Evolutionary conservation across 2,113 vertebrate species (phyloP).

Genomic region (Lepisosteus osseus): DNA sequence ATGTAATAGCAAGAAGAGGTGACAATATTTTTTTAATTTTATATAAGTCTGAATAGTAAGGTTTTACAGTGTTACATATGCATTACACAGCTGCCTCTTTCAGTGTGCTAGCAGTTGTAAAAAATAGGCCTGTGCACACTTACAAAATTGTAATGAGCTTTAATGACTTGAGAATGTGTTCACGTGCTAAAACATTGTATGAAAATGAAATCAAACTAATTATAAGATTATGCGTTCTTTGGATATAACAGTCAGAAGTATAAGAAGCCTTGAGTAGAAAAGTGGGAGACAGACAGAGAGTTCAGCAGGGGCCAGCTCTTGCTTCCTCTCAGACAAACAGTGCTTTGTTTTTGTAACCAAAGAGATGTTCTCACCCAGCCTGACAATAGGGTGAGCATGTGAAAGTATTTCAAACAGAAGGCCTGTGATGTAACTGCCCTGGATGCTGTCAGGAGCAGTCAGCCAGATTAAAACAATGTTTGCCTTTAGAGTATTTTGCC

Average conservation of each 20-base stretch:
- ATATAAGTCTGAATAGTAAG: no score
- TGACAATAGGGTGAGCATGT: conserved; percentile 18
- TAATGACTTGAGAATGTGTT: not conserved
- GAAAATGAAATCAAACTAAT: no score
- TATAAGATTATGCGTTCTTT: no score
- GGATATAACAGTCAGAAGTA: no score
- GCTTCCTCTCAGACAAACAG: not conserved
- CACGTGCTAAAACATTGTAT: no score
- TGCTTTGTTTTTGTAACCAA: conserved; percentile 19
- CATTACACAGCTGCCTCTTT: no score
- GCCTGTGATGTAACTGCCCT: conserved; percentile 9
- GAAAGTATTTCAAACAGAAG: conserved; percentile 22
- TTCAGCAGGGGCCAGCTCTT: not conserved
- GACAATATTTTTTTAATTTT: no score
- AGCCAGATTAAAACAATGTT: conserved; percentile 1
- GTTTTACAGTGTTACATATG: no score
- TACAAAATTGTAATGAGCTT: no score
- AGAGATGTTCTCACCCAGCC: conserved; percentile 12
- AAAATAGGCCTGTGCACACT: no score
- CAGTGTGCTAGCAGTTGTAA: no score
- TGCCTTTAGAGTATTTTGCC: conserved; percentile 9
- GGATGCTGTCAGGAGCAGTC: conserved; percentile 11
- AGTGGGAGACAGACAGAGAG: not conserved
- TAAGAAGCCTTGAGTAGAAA: not conserved
- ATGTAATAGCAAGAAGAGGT: no score